A percentile compares a stretch with the other conserved stretches of the same genome.
Evolutionary conservation across 2,113 vertebrate species (phyloP).

Genomic region (Mesocricetus auratus): DNA sequence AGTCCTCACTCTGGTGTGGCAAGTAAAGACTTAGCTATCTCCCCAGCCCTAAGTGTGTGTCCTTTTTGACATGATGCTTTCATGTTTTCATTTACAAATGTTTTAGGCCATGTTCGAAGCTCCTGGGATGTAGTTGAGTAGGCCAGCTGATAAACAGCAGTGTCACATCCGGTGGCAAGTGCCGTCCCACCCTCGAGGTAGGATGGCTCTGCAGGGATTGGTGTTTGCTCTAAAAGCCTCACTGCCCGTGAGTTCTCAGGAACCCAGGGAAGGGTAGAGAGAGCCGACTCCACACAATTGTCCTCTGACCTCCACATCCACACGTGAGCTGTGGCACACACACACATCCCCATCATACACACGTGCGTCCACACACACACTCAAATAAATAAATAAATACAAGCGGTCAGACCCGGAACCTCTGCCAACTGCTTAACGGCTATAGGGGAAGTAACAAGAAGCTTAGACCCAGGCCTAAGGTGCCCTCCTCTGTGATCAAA

Average conservation of each 20-base stretch:
- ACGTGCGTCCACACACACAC: background rate
- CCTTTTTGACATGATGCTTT: background rate
- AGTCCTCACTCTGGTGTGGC: background rate
- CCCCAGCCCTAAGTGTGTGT: background rate
- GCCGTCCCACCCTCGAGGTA: background rate
- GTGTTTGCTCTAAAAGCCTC: background rate
- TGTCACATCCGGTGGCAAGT: accelerated
- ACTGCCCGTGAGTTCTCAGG: accelerated
- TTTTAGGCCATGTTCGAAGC: background rate
- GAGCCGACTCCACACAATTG: too few species aligned
- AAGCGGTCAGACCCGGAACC: background rate
- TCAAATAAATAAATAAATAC: too few species aligned
- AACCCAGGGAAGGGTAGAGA: background rate
- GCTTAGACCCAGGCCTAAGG: background rate
- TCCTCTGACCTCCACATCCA: background rate
- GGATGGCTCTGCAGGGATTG: background rate
- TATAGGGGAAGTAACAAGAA: background rate
- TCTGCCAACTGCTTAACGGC: background rate
- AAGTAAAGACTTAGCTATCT: background rate
- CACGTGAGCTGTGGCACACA: background rate
- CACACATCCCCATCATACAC: background rate
- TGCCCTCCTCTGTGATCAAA: background rate
- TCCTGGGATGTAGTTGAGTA: background rate
- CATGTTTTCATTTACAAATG: background rate
- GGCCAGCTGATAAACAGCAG: background rate